phyloP scores from a whole-genome alignment of 1,140 invertebrate species.

The Carcinoscorpius rotundicauda region DNA sequence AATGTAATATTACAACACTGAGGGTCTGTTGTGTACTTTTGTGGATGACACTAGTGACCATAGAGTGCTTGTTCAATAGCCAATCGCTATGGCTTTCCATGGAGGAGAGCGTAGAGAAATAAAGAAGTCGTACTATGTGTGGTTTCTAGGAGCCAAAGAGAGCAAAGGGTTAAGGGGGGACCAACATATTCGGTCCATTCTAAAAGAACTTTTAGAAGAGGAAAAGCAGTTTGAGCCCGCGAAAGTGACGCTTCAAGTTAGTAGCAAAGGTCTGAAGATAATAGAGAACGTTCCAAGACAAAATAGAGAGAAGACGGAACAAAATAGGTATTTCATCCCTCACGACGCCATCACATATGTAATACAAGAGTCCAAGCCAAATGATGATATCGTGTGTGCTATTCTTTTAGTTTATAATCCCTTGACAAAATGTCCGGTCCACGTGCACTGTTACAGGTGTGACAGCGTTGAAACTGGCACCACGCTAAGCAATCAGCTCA shows the following conservation, averaged over 20 bases:
- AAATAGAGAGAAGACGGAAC: constrained; percentile 32
- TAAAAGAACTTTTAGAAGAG: constrained; percentile 66
- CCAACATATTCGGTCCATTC: constrained; percentile 64
- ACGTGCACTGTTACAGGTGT: constrained; percentile 89
- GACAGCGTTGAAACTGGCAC: constrained; percentile 85
- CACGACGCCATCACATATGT: constrained; percentile 80
- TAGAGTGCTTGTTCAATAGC: too few relatives aligned
- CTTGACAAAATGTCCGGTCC: constrained; percentile 69
- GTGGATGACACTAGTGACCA: too few relatives aligned
- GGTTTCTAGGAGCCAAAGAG: constrained; percentile 94
- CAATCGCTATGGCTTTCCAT: constrained; percentile 21
- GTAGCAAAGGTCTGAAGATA: constrained; percentile 85
- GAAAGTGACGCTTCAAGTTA: constrained; percentile 72
- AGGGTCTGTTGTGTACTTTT: too few relatives aligned
- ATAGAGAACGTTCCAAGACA: constrained; percentile 51
- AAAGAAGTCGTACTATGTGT: constrained; percentile 95
- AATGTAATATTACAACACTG: too few relatives aligned
- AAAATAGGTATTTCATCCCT: constrained; percentile 89
- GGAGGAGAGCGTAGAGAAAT: constrained; percentile 44
- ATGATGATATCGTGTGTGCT: constrained; percentile 78
- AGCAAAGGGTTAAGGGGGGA: constrained; percentile 71
- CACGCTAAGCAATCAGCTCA: constrained; percentile 65
- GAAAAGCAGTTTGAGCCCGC: constrained; percentile 76
- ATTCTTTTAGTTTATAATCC: constrained; percentile 83
- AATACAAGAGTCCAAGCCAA: constrained; percentile 45